Evolutionary conservation across 2,888 invertebrate species (phyloP).

Genomic region (Tetramorium bicarinatum): DNA sequence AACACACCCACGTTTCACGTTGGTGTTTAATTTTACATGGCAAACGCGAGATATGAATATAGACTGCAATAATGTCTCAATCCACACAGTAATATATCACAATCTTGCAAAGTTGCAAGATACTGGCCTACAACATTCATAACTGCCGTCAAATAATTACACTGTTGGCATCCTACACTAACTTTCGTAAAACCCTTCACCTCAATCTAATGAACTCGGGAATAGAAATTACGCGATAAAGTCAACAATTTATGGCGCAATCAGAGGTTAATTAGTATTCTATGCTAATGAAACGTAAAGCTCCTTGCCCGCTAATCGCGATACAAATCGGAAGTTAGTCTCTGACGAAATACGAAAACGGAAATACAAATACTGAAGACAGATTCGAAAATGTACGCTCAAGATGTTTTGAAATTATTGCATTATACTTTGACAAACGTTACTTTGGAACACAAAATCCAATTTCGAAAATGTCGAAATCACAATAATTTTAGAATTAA

Average conservation of each 20-base stretch:
- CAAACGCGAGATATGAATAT: slow-evolving; percentile 16
- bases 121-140: slow-evolving; percentile 28
- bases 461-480: background rate
- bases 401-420: background rate
- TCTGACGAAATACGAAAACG: background rate
- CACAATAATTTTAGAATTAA: background rate
- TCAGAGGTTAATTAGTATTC: slow-evolving; percentile 65
- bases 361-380: background rate
- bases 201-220: slow-evolving; percentile 22
- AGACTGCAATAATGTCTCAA: slow-evolving; percentile 40
- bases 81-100: slow-evolving; percentile 43
- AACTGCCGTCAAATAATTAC: slow-evolving; percentile 43
- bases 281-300: slow-evolving; percentile 68
- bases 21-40: too few species aligned
- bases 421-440: background rate
- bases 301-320: slow-evolving; percentile 17
- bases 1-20: slow-evolving; percentile 38
- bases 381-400: background rate
- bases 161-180: slow-evolving; percentile 34
- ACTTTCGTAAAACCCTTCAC: slow-evolving; percentile 26
- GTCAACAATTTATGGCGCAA: slow-evolving; percentile 43
- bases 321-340: slow-evolving; percentile 19
- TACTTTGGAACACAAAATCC: background rate
- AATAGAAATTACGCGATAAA: slow-evolving; percentile 46
- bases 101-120: slow-evolving; percentile 43